phyloP scores from a whole-genome alignment of 1,140 invertebrate species.

The Papilio xuthus region DNA sequence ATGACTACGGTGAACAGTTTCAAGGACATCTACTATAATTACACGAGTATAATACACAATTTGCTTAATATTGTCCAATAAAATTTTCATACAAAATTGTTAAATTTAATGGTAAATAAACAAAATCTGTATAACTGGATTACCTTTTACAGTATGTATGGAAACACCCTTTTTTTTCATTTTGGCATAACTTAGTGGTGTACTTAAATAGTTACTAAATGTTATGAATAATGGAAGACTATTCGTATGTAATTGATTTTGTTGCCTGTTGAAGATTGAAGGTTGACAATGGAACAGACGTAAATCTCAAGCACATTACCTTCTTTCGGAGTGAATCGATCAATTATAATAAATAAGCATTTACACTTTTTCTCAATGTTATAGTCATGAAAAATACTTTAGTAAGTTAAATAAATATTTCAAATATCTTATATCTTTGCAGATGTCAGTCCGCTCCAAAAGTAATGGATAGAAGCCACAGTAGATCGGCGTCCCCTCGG shows the following conservation, averaged over 20 bases:
- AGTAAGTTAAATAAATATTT: not conserved
- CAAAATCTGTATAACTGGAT: not conserved
- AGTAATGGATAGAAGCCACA: constrained; percentile 74
- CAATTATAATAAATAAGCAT: too few species aligned
- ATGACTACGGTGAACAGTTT: not conserved
- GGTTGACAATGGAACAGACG: too few species aligned
- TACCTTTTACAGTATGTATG: too few species aligned
- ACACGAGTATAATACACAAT: not conserved
- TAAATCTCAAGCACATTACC: too few species aligned
- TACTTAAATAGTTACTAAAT: too few species aligned
- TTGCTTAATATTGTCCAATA: not conserved
- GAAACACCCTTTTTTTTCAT: too few species aligned
- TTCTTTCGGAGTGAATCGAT: too few species aligned
- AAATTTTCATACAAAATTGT: not conserved
- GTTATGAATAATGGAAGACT: too few species aligned
- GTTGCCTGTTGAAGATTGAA: too few species aligned
- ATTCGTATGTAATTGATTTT: too few species aligned
- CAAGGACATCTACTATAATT: constrained; percentile 26
- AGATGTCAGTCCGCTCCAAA: constrained; percentile 78
- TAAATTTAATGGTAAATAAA: not conserved
- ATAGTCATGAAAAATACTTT: not conserved
- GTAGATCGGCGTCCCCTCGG: constrained; percentile 75
- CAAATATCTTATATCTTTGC: constrained; percentile 49
- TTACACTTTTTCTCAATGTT: too few species aligned
- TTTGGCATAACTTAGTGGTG: too few species aligned